A percentile compares a stretch with the other conserved stretches of the same genome.
Evolutionary conservation across 1,140 invertebrate genomes (phyloP).

Genomic region (Musca vetustissima): DNA sequence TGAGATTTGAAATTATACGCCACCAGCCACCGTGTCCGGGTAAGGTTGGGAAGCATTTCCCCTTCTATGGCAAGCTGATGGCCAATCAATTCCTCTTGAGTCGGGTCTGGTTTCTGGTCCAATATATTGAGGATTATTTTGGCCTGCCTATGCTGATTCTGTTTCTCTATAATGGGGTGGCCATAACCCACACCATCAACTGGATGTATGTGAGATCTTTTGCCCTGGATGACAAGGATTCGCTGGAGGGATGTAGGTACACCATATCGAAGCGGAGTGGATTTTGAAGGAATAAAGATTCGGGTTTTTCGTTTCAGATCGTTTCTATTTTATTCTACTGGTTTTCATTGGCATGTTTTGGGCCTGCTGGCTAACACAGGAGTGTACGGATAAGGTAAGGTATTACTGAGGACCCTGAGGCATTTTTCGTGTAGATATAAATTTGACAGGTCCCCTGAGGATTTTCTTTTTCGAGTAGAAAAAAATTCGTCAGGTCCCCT

Average conservation of each 20-base stretch:
- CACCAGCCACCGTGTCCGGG: background rate
- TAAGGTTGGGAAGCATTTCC: too few relatives aligned
- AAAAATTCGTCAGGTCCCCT: too few relatives aligned
- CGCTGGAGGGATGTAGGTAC: too few relatives aligned
- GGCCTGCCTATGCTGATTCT: background rate
- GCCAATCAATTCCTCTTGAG: background rate
- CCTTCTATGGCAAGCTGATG: slow-evolving; percentile 7
- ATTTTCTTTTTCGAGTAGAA: too few relatives aligned
- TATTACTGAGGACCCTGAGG: too few relatives aligned
- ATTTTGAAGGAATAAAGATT: too few relatives aligned
- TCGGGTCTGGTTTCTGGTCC: background rate
- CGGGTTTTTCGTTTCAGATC: too few relatives aligned
- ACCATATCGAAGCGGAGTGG: too few relatives aligned
- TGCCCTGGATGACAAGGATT: background rate
- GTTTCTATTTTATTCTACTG: background rate
- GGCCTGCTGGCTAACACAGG: background rate
- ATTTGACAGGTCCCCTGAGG: too few relatives aligned
- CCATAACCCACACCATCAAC: slow-evolving; percentile 6
- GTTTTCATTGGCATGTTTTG: background rate
- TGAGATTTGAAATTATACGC: background rate
- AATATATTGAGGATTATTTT: slow-evolving; percentile 6
- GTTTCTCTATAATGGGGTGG: slow-evolving; percentile 10
- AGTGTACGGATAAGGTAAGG: background rate
- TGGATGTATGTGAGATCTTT: slow-evolving; percentile 10
- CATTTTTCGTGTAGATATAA: too few relatives aligned